These are phyloP conservation scores for Cololabis saira DNA, from an alignment of 2,113 vertebrate species.

Conservation along the genomic window DNA sequence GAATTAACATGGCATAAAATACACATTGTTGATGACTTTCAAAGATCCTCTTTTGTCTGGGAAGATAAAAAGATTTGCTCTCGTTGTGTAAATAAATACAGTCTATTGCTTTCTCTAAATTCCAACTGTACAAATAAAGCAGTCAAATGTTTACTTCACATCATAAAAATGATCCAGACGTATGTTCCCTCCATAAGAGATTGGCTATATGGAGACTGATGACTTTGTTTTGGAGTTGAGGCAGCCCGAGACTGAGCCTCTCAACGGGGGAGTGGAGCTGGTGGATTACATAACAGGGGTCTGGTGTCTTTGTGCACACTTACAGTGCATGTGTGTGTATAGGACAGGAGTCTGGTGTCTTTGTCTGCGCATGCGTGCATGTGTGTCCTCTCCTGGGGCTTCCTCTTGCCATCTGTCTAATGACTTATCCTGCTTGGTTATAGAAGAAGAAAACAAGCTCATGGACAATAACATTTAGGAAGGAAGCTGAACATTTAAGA, in stretches of 20 bases:
- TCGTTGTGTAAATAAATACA: not conserved
- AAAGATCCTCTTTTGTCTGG: slow-evolving; percentile 48
- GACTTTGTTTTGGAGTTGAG: slow-evolving; percentile 67
- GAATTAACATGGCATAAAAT: slow-evolving; percentile 58
- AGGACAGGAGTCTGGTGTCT: slow-evolving; percentile 55
- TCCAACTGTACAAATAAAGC: slow-evolving; percentile 1
- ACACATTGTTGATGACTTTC: slow-evolving; percentile 55
- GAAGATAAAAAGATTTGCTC: slow-evolving; percentile 27
- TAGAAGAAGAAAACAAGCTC: slow-evolving; percentile 74
- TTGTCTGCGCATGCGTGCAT: slow-evolving; percentile 34
- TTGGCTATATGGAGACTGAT: slow-evolving; percentile 52
- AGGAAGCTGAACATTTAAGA: not conserved
- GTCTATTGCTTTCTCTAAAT: not conserved
- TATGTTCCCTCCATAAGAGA: slow-evolving; percentile 41
- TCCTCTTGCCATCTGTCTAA: slow-evolving; percentile 80
- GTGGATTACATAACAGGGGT: slow-evolving; percentile 81
- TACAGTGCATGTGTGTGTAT: slow-evolving; percentile 60
- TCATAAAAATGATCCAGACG: slow-evolving; percentile 28
- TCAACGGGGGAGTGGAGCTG: slow-evolving; percentile 61
- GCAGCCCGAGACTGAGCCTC: slow-evolving; percentile 56
- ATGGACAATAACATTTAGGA: slow-evolving; percentile 64
- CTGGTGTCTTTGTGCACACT: slow-evolving; percentile 70
- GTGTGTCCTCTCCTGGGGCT: slow-evolving; percentile 65
- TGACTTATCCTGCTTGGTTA: slow-evolving; percentile 80
- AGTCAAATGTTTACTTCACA: not conserved